phyloP scores from a whole-genome alignment of 2,113 vertebrate genomes.

The Dasypus novemcinctus region DNA sequence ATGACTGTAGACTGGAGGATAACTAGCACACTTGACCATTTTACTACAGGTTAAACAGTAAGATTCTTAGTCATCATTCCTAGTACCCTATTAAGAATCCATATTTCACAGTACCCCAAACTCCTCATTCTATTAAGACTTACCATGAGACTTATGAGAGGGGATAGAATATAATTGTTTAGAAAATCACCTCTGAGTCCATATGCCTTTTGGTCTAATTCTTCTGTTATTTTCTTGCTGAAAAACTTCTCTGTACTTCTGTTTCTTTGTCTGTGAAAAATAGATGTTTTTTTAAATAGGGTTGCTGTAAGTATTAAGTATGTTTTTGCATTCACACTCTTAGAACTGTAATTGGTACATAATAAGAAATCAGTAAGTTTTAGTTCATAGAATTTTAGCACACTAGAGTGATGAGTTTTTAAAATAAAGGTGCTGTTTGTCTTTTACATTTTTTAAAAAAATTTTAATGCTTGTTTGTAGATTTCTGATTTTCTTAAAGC shows the following conservation, averaged over 20 bases:
- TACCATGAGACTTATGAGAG: background rate
- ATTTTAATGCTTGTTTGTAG: background rate
- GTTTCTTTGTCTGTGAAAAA: background rate
- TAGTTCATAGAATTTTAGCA: background rate
- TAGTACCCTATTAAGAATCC: background rate
- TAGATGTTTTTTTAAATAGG: background rate
- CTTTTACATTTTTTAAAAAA: background rate
- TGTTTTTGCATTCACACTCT: background rate
- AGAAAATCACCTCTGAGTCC: slow-evolving; percentile 5
- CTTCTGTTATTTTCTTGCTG: background rate
- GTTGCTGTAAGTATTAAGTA: background rate
- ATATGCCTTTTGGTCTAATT: background rate
- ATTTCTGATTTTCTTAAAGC: background rate
- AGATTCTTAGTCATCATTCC: background rate
- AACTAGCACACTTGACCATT: background rate
- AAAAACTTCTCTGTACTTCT: background rate
- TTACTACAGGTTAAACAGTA: background rate
- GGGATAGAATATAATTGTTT: background rate
- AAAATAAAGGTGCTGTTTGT: background rate
- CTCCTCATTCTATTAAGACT: background rate
- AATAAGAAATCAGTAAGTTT: background rate
- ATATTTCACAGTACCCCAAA: background rate
- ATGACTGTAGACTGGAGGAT: background rate
- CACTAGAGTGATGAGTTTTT: background rate
- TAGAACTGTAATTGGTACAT: background rate